These are phyloP conservation scores for Galaxea fascicularis DNA, from an alignment of 92 coral and sea anemone species.

Conservation along the genomic window DNA sequence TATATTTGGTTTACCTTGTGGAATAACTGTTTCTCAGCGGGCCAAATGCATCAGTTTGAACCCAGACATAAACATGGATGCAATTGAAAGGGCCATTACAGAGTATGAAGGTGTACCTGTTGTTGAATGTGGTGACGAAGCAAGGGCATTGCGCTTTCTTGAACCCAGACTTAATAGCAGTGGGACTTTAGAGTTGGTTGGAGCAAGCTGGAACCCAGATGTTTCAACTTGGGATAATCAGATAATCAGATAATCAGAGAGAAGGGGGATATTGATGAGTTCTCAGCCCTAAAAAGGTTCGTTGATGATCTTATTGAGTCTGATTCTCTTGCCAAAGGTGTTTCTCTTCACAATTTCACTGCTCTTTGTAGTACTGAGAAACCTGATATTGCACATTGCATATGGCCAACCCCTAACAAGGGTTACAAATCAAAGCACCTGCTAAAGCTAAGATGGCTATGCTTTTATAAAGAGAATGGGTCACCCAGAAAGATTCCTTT, in stretches of 20 bases:
- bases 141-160: constrained; percentile 38
- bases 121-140: constrained; percentile 14
- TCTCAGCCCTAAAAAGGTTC: constrained; percentile 10
- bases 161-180: constrained; percentile 17
- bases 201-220: constrained; percentile 27
- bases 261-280: constrained; percentile 35
- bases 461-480: neutral
- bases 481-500: neutral
- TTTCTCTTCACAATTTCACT: constrained; percentile 25
- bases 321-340: constrained; percentile 4
- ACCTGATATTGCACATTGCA: constrained; percentile 38
- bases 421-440: constrained; percentile 38
- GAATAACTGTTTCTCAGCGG: constrained; percentile 5
- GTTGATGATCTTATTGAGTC: constrained; percentile 9
- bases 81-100: constrained; percentile 7
- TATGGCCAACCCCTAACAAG: constrained; percentile 44
- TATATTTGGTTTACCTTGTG: constrained; percentile 32
- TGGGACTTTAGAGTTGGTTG: constrained; percentile 32
- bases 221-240: constrained; percentile 31
- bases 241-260: constrained; percentile 15
- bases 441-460: constrained; percentile 12
- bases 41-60: neutral
- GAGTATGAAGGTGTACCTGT: constrained; percentile 25
- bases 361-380: constrained; percentile 32
- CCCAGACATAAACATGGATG: constrained; percentile 24